Conservation (phyloP, 2,797 vertebrate genomes). For the Platyrinchus mystaceus region DNA sequence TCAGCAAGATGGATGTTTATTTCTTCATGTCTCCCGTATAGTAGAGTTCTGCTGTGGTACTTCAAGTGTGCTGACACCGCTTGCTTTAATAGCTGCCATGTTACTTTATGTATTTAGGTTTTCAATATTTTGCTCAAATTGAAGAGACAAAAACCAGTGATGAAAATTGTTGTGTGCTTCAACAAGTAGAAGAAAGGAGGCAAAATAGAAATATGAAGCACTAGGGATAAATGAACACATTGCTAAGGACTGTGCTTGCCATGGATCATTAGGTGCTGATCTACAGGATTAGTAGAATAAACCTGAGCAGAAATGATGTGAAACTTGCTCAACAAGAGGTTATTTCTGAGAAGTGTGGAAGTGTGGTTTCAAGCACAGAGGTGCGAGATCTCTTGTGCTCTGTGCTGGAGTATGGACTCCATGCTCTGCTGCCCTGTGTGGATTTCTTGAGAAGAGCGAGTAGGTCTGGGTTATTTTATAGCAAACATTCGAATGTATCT, state of each 20-base stretch:
- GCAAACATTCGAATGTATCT: background rate
- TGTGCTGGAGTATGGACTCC: fast-evolving
- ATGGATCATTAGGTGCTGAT: background rate
- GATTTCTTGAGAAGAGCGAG: background rate
- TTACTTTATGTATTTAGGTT: background rate
- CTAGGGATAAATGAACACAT: background rate
- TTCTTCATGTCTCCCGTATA: background rate
- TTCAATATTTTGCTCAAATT: background rate
- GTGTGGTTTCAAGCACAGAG: conserved; percentile 24
- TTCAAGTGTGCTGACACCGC: background rate
- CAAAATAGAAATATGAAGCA: background rate
- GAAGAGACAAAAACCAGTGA: background rate
- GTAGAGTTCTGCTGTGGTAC: background rate
- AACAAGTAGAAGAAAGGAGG: background rate
- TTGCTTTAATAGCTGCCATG: background rate
- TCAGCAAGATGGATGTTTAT: background rate
- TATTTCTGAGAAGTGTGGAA: background rate
- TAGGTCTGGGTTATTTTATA: conserved; percentile 34
- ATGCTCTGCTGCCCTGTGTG: background rate
- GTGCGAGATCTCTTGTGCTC: background rate
- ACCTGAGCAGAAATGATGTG: background rate
- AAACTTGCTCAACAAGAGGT: background rate
- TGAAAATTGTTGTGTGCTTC: background rate
- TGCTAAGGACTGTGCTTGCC: background rate
- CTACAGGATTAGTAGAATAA: background rate